Evolutionary conservation across 2,113 vertebrate species (phyloP).

Genomic region (Tragelaphus imberbis): DNA sequence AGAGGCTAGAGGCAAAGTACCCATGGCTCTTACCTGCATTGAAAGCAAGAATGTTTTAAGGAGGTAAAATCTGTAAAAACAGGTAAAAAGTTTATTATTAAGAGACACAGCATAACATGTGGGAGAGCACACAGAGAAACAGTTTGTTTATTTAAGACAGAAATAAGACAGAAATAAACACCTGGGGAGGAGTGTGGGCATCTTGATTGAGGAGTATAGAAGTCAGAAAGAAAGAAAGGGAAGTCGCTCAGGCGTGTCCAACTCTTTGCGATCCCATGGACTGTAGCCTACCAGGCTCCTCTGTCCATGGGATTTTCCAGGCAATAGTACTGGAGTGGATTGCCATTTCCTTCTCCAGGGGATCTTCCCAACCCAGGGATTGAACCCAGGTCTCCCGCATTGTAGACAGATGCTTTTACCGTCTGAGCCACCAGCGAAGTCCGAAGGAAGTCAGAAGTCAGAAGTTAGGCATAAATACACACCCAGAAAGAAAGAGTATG

Average conservation of each 20-base stretch:
- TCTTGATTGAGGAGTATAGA: not conserved
- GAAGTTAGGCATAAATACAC: not conserved
- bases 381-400: too few relatives aligned
- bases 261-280: too few relatives aligned
- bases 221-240: not conserved
- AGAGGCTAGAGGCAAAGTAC: not conserved
- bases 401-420: too few relatives aligned
- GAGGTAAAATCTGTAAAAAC: not conserved
- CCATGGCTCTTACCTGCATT: not conserved
- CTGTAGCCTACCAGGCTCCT: too few relatives aligned
- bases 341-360: too few relatives aligned
- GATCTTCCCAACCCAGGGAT: too few relatives aligned
- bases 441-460: not conserved
- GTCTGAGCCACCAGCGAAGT: too few relatives aligned
- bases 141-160: not conserved
- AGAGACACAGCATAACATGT: not conserved
- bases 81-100: not conserved
- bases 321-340: too few relatives aligned
- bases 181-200: not conserved
- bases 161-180: not conserved
- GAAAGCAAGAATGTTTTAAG: not conserved
- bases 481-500: not conserved
- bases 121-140: not conserved
- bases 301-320: too few relatives aligned
- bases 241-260: too few relatives aligned